A percentile compares a stretch with the other conserved stretches of the same genome.
phyloP scores from a whole-genome alignment of 2,888 invertebrate species.

The Heliconius aoede region DNA sequence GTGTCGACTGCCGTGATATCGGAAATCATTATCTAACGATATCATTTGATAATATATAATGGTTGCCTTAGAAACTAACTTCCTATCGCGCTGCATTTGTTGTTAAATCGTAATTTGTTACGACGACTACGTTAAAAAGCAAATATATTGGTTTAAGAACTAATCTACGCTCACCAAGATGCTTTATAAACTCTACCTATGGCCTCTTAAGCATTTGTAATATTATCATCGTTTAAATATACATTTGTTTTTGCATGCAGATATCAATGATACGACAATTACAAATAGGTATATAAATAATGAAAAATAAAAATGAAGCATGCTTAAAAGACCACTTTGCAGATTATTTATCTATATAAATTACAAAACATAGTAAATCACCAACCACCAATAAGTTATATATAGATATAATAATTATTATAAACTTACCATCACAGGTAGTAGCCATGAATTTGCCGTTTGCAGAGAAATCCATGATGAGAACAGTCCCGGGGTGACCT shows the following conservation, averaged over 20 bases:
- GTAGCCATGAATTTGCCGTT: conserved; percentile 94
- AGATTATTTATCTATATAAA: neutral
- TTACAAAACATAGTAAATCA: conserved; percentile 8
- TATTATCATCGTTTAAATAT: conserved; percentile 21
- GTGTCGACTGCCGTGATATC: conserved; percentile 36
- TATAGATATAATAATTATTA: neutral
- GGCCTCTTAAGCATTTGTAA: conserved; percentile 16
- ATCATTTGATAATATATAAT: conserved; percentile 34
- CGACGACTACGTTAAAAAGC: neutral
- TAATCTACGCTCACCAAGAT: conserved; percentile 13
- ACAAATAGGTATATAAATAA: neutral
- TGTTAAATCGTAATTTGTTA: neutral
- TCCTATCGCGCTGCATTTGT: conserved; percentile 28
- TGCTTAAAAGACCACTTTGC: conserved; percentile 22
- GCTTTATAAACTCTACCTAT: conserved; percentile 20
- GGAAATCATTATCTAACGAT: conserved; percentile 46
- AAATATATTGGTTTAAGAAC: neutral
- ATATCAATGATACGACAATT: conserved; percentile 17
- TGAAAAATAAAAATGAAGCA: neutral
- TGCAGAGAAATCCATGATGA: conserved; percentile 91
- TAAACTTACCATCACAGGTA: conserved; percentile 90
- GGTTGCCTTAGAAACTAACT: conserved; percentile 37
- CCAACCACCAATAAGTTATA: conserved; percentile 4
- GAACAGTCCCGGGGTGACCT: conserved; percentile 90
- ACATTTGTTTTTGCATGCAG: neutral